These are phyloP conservation scores for Drosophila tanythrix DNA, from an alignment of 2,888 invertebrate genomes.

Conservation along the genomic window DNA sequence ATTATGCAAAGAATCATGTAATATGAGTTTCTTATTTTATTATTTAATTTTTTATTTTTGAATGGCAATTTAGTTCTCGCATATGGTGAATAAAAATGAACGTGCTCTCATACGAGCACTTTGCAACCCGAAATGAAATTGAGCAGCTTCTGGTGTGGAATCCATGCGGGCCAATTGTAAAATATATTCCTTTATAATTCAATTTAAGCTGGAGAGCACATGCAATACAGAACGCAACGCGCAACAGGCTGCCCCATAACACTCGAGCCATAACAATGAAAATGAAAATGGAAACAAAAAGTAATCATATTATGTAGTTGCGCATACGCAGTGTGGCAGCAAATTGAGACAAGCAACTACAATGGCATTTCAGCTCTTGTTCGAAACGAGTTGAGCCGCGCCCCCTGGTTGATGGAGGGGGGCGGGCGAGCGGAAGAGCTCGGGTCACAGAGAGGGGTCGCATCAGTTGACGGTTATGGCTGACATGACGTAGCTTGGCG, in stretches of 20 bases:
- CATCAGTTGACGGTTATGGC: conserved; percentile 75
- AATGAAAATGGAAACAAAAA: conserved; percentile 69
- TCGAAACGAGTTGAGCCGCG: conserved; percentile 42
- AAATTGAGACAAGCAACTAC: conserved; percentile 62
- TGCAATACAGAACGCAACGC: conserved; percentile 25
- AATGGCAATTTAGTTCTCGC: neutral
- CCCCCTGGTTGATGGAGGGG: neutral
- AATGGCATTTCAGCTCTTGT: conserved; percentile 27
- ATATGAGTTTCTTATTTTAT: neutral
- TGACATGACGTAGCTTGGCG: conserved; percentile 55
- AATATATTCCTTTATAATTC: conserved; percentile 60
- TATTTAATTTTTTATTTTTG: neutral
- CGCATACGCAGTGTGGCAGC: conserved; percentile 64
- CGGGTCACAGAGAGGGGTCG: conserved; percentile 13
- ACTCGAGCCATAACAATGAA: conserved; percentile 69
- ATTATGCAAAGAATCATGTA: neutral
- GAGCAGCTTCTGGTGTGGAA: conserved; percentile 17
- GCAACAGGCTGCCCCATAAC: conserved; percentile 71
- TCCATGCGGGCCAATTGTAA: conserved; percentile 39
- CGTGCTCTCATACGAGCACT: neutral
- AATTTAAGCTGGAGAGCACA: conserved; percentile 51
- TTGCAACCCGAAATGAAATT: conserved; percentile 9
- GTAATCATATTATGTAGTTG: conserved; percentile 72
- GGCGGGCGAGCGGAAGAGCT: neutral
- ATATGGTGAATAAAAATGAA: neutral